These are phyloP conservation scores for Furnarius figulus DNA, from an alignment of 2,113 vertebrate genomes.

Conservation along the genomic window DNA sequence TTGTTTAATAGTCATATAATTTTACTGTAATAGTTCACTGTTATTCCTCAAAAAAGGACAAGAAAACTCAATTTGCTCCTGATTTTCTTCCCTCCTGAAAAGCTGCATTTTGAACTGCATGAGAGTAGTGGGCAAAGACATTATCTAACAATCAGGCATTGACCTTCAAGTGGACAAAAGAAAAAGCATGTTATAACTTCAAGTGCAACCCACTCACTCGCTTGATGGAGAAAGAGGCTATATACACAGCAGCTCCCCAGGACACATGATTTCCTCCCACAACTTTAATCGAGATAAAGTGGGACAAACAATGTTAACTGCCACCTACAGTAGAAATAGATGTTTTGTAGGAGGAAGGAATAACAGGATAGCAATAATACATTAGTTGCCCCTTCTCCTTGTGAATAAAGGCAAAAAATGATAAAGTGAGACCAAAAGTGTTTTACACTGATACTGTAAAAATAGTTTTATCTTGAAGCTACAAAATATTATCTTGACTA, in stretches of 20 bases:
- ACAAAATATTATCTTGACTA: slow-evolving; percentile 8
- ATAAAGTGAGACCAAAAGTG: not conserved
- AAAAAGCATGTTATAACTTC: not conserved
- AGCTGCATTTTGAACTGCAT: not conserved
- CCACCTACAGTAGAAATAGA: slow-evolving; percentile 20
- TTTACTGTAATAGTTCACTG: not conserved
- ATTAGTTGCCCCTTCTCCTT: not conserved
- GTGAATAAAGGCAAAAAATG: not conserved
- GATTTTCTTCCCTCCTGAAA: not conserved
- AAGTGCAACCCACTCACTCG: slow-evolving; percentile 19
- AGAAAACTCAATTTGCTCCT: not conserved
- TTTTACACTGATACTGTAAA: not conserved
- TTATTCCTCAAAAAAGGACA: not conserved
- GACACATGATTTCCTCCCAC: slow-evolving; percentile 45
- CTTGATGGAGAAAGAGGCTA: slow-evolving; percentile 5
- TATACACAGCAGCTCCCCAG: not conserved
- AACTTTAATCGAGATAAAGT: slow-evolving; percentile 44
- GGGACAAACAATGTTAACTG: slow-evolving; percentile 51
- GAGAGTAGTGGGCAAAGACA: not conserved
- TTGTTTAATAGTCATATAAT: not conserved
- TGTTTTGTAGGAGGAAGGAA: slow-evolving; percentile 18
- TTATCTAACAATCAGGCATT: not conserved
- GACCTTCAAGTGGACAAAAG: slow-evolving; percentile 47
- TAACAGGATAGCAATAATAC: not conserved
- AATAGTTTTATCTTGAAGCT: slow-evolving; percentile 14